Conservation (phyloP, 1,140 invertebrate species). For the Cydia fagiglandana region DNA sequence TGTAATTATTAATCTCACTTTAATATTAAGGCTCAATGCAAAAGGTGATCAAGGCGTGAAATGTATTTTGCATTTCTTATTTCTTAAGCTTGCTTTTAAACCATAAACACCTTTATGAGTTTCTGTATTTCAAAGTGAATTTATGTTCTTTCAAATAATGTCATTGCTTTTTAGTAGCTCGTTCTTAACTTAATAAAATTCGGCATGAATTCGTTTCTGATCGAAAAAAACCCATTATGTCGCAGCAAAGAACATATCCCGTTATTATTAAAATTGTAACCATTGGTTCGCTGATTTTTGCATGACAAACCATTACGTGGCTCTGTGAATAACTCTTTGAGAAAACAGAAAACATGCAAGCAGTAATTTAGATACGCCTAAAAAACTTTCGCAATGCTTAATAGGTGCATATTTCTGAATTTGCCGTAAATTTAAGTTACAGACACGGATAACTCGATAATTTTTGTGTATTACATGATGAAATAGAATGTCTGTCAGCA, state of each 20-base stretch:
- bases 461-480: neutral
- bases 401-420: neutral
- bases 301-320: neutral
- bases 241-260: constrained; percentile 36
- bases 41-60: neutral
- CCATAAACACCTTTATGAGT: constrained; percentile 57
- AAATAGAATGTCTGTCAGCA: neutral
- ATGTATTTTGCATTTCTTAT: constrained; percentile 5
- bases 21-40: neutral
- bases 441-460: constrained; percentile 27
- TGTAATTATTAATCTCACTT: neutral
- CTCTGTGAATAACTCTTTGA: neutral
- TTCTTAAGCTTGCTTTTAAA: constrained; percentile 30
- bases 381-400: constrained; percentile 16
- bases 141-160: constrained; percentile 53
- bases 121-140: constrained; percentile 52
- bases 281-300: neutral
- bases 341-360: constrained; percentile 2
- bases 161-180: constrained; percentile 47
- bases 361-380: neutral
- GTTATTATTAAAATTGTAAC: constrained; percentile 33
- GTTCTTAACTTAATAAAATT: constrained; percentile 44
- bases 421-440: constrained; percentile 5
- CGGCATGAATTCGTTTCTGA: constrained; percentile 38
- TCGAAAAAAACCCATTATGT: constrained; percentile 45